A percentile compares a stretch with the other conserved stretches of the same genome.
Evolutionary conservation across 2,888 invertebrate species (phyloP).

Genomic region (Geophilus truncorum): DNA sequence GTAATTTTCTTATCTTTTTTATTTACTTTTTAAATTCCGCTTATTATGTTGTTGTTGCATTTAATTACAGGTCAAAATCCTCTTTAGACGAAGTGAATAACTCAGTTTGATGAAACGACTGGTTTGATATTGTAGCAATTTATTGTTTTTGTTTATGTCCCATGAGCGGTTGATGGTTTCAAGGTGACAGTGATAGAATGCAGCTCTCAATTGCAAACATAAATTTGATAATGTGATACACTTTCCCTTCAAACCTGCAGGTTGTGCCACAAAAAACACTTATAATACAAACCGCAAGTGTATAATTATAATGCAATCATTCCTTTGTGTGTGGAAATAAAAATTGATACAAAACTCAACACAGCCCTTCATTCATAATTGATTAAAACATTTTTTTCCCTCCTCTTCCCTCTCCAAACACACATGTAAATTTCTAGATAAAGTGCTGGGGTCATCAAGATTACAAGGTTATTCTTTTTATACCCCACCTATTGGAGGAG

Average conservation of each 20-base stretch:
- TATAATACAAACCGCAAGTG: background rate
- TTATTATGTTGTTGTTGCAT: background rate
- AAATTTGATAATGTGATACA: background rate
- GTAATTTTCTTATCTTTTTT: background rate
- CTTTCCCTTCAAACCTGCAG: background rate
- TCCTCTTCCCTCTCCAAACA: background rate
- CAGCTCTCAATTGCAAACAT: background rate
- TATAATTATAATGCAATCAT: background rate
- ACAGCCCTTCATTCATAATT: background rate
- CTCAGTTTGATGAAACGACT: slow-evolving; percentile 10
- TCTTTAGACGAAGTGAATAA: background rate
- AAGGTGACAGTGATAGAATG: background rate
- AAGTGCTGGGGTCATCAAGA: slow-evolving; percentile 15
- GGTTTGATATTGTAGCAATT: background rate
- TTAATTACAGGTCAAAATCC: background rate
- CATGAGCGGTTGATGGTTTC: background rate
- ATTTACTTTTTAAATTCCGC: background rate
- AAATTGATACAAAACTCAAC: background rate
- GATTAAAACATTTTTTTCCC: background rate
- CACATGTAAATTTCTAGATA: background rate
- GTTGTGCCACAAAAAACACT: too few relatives aligned
- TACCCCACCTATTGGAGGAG: background rate
- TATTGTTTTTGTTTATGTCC: slow-evolving; percentile 6
- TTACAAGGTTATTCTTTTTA: background rate
- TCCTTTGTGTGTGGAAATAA: background rate